These are phyloP conservation scores for Cecropterus lyciades DNA, from an alignment of 1,140 invertebrate genomes.

Conservation along the genomic window DNA sequence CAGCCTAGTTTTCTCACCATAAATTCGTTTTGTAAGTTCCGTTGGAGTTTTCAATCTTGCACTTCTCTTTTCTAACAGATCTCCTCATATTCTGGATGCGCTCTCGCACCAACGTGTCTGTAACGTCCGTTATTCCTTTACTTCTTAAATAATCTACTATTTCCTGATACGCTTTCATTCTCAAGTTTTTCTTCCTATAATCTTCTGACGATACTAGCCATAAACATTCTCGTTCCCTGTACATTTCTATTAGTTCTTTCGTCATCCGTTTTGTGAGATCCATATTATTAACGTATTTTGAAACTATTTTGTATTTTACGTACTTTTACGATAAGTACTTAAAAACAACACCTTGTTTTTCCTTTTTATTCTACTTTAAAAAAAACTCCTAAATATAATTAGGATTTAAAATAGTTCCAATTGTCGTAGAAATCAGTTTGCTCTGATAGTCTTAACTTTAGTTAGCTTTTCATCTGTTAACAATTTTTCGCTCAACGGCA, in stretches of 20 bases:
- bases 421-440: too few relatives aligned
- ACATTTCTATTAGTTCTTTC: slow-evolving; percentile 10
- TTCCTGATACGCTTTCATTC: slow-evolving; percentile 21
- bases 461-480: too few relatives aligned
- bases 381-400: too few relatives aligned
- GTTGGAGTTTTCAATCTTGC: background rate
- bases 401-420: too few relatives aligned
- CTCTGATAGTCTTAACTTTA: too few relatives aligned
- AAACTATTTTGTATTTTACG: too few relatives aligned
- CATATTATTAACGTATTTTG: background rate
- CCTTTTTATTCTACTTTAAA: too few relatives aligned
- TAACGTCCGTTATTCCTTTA: slow-evolving; percentile 7
- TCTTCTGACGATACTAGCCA: slow-evolving; percentile 4
- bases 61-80: slow-evolving; percentile 12
- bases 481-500: too few relatives aligned
- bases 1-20: slow-evolving; percentile 10
- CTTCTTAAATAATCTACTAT: slow-evolving; percentile 7
- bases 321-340: too few relatives aligned
- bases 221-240: slow-evolving; percentile 10
- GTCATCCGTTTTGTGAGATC: slow-evolving; percentile 5
- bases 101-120: slow-evolving; percentile 6
- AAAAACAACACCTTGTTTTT: too few relatives aligned
- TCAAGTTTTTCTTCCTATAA: slow-evolving; percentile 13
- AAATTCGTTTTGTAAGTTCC: slow-evolving; percentile 16
- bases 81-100: slow-evolving; percentile 25